Percentiles rank a stretch among this genome's conserved stretches.
These are phyloP conservation scores for Hydrotaea diabolus DNA, from an alignment of 2,888 invertebrate species.

Conservation along the genomic window DNA sequence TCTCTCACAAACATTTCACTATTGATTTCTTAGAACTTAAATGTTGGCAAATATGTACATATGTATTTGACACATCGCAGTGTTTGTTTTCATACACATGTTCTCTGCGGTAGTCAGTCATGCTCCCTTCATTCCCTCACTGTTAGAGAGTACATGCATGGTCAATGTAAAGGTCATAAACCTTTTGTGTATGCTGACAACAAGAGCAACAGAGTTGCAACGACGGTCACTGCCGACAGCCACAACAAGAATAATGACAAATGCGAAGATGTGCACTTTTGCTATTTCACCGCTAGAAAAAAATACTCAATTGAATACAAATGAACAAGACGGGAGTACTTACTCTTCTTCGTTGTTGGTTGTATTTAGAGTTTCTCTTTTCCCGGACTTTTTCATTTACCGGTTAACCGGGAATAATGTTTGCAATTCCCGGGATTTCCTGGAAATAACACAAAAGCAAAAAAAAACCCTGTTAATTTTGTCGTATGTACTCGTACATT, in stretches of 20 bases:
- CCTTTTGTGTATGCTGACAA: slow-evolving; percentile 49
- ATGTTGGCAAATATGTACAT: not conserved
- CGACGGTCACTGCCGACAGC: not conserved
- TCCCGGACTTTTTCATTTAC: no score
- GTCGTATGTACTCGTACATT: no score
- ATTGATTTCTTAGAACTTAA: slow-evolving; percentile 3
- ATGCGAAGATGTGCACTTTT: slow-evolving; percentile 33
- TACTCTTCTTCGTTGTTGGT: no score
- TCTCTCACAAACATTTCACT: not conserved
- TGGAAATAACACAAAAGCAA: no score
- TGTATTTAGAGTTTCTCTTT: no score
- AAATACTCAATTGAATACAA: slow-evolving; percentile 16
- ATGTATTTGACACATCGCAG: not conserved
- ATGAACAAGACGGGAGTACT: not conserved
- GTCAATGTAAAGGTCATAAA: slow-evolving; percentile 66
- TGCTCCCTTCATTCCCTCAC: slow-evolving; percentile 6
- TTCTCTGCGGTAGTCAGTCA: slow-evolving; percentile 35
- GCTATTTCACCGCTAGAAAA: slow-evolving; percentile 16
- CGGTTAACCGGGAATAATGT: no score
- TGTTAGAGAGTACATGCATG: slow-evolving; percentile 40
- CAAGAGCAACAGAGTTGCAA: not conserved
- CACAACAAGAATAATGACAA: not conserved
- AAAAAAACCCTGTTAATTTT: no score
- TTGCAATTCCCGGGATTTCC: no score
- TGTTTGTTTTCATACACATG: not conserved